Base-by-base conservation (phyloP, 2,888 invertebrate species). In the Eulithis testata region DNA sequence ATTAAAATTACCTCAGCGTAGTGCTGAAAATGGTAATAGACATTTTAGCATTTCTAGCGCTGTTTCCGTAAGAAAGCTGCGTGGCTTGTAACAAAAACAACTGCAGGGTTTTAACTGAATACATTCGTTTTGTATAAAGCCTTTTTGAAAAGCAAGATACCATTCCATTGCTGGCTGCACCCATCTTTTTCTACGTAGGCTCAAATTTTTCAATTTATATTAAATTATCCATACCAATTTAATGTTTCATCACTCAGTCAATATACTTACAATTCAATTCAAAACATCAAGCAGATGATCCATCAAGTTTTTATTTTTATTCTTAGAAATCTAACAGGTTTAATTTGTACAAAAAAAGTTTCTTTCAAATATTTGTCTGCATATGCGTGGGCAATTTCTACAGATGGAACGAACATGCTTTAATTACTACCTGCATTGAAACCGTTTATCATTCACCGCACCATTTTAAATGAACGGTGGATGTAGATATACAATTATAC, bases 381-480 rank as follows among this genome's bases (percentile, higher is more conserved):
- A 52, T 64, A 59, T 58, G 27, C 8, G 31, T 51, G 36, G n/a
- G 54, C 59, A 58, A 60, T 62, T 53, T 47, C 63, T 45, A 37
- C 36, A 58, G 52, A 60, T 50, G 57, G 54, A 52, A 58, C 60
- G 58, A 55, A 58, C 64, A 69, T 76, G 75, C 76, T 86, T 86
- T 89, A 89, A 90, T 90, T 88, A 83, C 85, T 74, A 66, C 74
- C 74, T 68, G 78, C 80, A 85, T 84, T 80, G 79, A 82, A 83
- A 82, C 80, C 78, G 83, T 84, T 82, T 82, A 82, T 89, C 83
- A 84, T 82, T 77, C 78, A 78, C 77, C 82, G 82, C 86, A 81
- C 88, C 86, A 87, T 86, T 88, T 84, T 83, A 85, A 84, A 84
- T 80, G 84, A 86, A 87, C 86, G 86, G 80, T 86, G 79, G 83